Evolutionary conservation across 2,113 vertebrate species (phyloP).

Genomic region (Coptodon bakossiorum): DNA sequence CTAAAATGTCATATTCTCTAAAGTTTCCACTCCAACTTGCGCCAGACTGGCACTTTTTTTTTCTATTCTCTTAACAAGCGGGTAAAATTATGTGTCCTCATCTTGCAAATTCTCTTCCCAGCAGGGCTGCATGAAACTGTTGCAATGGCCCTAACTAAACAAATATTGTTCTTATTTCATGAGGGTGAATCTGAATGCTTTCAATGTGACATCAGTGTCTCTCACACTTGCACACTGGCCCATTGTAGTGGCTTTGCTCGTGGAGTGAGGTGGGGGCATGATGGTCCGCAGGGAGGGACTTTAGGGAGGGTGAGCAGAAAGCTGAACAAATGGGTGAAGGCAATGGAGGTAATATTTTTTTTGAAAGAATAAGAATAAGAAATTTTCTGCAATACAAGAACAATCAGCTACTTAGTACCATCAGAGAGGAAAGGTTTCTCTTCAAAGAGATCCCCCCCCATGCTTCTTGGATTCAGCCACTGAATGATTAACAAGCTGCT

Average conservation of each 20-base stretch:
- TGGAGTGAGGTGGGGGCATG: constrained; percentile 21
- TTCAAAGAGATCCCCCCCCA: constrained; percentile 17
- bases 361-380: neutral
- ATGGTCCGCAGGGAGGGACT: neutral
- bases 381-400: neutral
- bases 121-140: constrained; percentile 19
- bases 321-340: neutral
- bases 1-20: constrained; percentile 1
- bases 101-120: constrained; percentile 33
- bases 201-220: constrained; percentile 68
- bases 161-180: constrained; percentile 72
- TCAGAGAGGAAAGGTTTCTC: neutral
- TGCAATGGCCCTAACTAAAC: constrained; percentile 62
- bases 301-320: neutral
- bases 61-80: neutral
- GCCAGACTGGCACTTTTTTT: neutral
- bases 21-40: constrained; percentile 12
- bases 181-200: constrained; percentile 68
- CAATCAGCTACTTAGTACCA: neutral
- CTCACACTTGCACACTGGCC: constrained; percentile 60
- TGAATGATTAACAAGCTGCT: constrained; percentile 65
- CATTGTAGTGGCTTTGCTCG: constrained; percentile 56
- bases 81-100: neutral
- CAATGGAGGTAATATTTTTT: neutral
- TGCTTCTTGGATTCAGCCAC: constrained; percentile 7